phyloP scores from a whole-genome alignment of 2,797 vertebrate genomes.

The Parauchenoglanis ngamensis region DNA sequence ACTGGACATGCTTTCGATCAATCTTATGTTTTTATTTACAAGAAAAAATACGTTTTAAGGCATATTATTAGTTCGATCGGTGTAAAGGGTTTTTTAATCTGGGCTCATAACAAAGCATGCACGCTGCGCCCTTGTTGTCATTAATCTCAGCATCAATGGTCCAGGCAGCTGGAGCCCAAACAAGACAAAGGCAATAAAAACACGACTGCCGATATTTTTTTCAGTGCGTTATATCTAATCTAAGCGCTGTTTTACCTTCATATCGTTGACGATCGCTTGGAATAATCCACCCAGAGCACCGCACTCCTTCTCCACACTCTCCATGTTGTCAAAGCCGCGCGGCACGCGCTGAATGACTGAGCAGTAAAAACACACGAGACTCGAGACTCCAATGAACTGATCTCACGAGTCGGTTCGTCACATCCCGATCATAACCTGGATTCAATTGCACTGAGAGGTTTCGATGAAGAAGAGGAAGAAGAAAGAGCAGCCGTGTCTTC shows the following conservation, averaged over 20 bases:
- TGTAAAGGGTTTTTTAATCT: constrained; percentile 2
- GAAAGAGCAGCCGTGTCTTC: neutral
- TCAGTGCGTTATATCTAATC: constrained; percentile 17
- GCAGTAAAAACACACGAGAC: constrained; percentile 20
- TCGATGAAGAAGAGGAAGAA: too few relatives aligned
- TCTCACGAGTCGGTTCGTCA: constrained; percentile 42
- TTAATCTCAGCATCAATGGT: constrained; percentile 62
- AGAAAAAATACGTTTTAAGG: neutral
- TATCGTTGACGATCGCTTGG: constrained; percentile 96
- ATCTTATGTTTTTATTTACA: neutral
- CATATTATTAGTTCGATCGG: neutral
- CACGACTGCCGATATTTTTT: neutral
- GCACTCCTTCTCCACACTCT: constrained; percentile 94
- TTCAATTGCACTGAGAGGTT: neutral
- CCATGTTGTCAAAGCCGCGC: constrained; percentile 78
- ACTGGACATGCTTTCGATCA: neutral
- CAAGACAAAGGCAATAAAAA: constrained; percentile 80
- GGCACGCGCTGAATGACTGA: constrained; percentile 43
- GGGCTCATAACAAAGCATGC: constrained; percentile 57
- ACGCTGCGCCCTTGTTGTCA: constrained; percentile 45
- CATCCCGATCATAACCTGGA: constrained; percentile 26
- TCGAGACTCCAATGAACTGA: neutral
- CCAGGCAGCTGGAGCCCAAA: constrained; percentile 64
- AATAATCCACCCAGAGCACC: constrained; percentile 96
- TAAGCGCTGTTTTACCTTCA: constrained; percentile 84